Base-by-base conservation (phyloP, 2,797 vertebrate species). In the Loris lydekkerianus region DNA sequence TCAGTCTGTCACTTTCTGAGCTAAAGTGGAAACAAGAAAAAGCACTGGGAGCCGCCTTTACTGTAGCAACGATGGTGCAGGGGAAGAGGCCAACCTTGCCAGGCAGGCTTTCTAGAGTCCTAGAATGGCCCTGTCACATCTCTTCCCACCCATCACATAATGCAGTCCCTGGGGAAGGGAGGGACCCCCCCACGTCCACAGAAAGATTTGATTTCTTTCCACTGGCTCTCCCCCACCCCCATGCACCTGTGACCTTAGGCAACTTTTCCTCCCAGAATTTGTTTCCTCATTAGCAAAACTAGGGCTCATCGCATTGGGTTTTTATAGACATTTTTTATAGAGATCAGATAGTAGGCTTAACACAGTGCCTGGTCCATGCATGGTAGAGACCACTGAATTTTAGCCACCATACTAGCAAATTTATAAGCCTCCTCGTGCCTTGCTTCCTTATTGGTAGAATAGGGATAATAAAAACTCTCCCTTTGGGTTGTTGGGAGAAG, bases 201-300 rank as follows among this genome's bases (percentile, higher is more conserved):
- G 69, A 15, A 13, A 9, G 60, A 14, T 31, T 53, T 18, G 0
- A 5, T 40, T n/a, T 49, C 70, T 53, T 11, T 25, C 73, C 34
- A 1, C 0, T 0, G 14, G 21, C 27, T 31, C 1, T 13, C 7
- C 43, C 65, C 72, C 37, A 15, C 1, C 43, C 5, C 49, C 14
- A 53, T 53, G 49, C 49, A 53, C 49, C 1, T n/a, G 20, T 29
- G 34, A 70, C 63, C 69, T 65, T 2, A 1, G 76, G 34, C n/a
- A 34, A 31, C 53, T 61, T 29, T 18, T 15, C 53, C 58, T 88
- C 67, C 43, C 34, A 65, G 70, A 49, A 31, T 81, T 90, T 56
- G 53, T 29, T 53, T 72, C 4, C 69, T 95, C 70, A 23, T 92
- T 89, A 82, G 81, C 87, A 60, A 63, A 78, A 14, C 29, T 21